Base-by-base conservation (phyloP, 2,797 vertebrate genomes). In the Esox masquinongy region DNA sequence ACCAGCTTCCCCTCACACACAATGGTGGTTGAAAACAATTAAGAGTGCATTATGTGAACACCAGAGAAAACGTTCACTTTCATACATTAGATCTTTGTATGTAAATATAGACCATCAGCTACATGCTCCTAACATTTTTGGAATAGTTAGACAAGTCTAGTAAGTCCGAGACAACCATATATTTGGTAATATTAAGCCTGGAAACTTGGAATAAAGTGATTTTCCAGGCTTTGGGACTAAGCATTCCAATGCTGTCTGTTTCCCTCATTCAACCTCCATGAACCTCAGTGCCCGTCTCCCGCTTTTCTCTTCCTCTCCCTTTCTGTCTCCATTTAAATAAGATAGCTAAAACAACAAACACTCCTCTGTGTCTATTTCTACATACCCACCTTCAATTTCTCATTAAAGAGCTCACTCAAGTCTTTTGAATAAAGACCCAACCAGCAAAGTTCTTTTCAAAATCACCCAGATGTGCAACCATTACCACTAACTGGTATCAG, bases 161-260 rank as follows among this genome's bases (percentile, higher is more conserved):
- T 53, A 77, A 72, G 68, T 17, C 53, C 2, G 19, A 74, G 78
- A 67, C 22, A 74, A 56, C 47, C 61, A 36, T 24, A 66, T 0
- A 36, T 76, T 74, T 73, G 68, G n/a, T 22, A 22, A n/a, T 59
- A 59, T 59, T 22, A 11, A 22, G 19, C 9, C 53, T 59, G 2
- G 74, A 66, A 68, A 31, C 26, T 47, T 68, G 34, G 59, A 78
- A 74, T 61, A 0, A 72, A 88, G 77, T 80, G 4, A 79, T 87
- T 86, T 89, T 90, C 88, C 89, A 85, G 86, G 53, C 76, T 9
- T 68, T 24, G 1, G 79, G 75, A 81, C 75, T 77, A 77, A 78
- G 75, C 80, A 86, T 86, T 88, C 86, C 87, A 78, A 50, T 77
- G 11, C 79, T 77, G 82, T 83, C 87, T 86, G 82, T 77, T 87